A percentile compares a stretch with the other conserved stretches of the same genome.
Conservation (phyloP, 2,888 invertebrate genomes). For the Furcula furcula region DNA sequence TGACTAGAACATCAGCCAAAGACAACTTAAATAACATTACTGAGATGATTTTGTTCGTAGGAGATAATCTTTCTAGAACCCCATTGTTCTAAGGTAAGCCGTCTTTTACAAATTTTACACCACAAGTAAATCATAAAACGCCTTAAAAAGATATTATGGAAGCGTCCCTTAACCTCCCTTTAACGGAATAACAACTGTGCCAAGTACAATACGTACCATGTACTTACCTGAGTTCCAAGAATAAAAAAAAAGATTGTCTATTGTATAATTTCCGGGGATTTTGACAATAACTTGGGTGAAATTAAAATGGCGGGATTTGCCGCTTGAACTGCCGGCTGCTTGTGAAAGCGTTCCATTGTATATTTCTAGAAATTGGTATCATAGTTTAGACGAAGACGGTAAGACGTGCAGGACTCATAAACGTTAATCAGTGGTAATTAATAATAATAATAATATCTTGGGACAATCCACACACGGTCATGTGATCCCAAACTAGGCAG, state of each 20-base stretch:
- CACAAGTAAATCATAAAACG: slow-evolving; percentile 17
- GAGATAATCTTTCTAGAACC: too few relatives aligned
- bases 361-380: not conserved
- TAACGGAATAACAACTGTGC: slow-evolving; percentile 20
- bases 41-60: too few relatives aligned
- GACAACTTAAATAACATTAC: too few relatives aligned
- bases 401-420: too few relatives aligned
- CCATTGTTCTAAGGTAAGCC: too few relatives aligned
- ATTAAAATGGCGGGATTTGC: slow-evolving; percentile 17
- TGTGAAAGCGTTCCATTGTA: slow-evolving; percentile 3
- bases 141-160: slow-evolving; percentile 12
- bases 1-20: too few relatives aligned
- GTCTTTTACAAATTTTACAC: too few relatives aligned
- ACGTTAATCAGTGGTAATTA: too few relatives aligned
- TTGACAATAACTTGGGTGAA: slow-evolving; percentile 23
- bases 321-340: slow-evolving; percentile 9
- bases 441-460: too few relatives aligned
- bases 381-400: too few relatives aligned
- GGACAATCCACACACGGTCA: too few relatives aligned
- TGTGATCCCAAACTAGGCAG: too few relatives aligned
- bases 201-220: slow-evolving; percentile 26
- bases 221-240: slow-evolving; percentile 26
- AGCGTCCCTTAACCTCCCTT: slow-evolving; percentile 10
- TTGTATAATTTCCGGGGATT: slow-evolving; percentile 27
- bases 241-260: slow-evolving; percentile 16